A percentile compares a stretch with the other conserved stretches of the same genome.
Conservation (phyloP, 2,888 invertebrate genomes). For the Scaptomyza polygonia region DNA sequence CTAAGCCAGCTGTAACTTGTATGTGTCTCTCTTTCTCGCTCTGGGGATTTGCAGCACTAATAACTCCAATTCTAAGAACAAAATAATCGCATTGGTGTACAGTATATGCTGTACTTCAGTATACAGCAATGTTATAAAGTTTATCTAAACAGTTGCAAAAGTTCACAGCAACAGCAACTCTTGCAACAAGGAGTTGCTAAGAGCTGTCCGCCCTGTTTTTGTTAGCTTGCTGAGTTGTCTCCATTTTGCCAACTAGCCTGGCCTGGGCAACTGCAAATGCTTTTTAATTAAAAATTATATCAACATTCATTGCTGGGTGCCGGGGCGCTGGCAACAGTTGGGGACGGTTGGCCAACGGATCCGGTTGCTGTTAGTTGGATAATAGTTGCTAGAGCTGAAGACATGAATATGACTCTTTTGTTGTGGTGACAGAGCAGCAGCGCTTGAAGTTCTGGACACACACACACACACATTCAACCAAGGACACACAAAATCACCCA, state of each 20-base stretch:
- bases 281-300: constrained; percentile 78
- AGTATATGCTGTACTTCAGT: neutral
- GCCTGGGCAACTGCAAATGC: constrained; percentile 53
- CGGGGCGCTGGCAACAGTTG: constrained; percentile 42
- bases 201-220: constrained; percentile 4
- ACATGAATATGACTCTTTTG: constrained; percentile 38
- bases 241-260: constrained; percentile 9
- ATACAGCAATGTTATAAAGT: constrained; percentile 21
- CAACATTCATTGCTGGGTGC: constrained; percentile 58
- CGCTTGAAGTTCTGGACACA: constrained; percentile 37
- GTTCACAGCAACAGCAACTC: constrained; percentile 31
- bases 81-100: constrained; percentile 14
- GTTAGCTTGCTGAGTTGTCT: constrained; percentile 5
- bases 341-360: neutral
- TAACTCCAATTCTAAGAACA: constrained; percentile 46
- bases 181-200: constrained; percentile 10
- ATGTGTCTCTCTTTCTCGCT: neutral
- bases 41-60: constrained; percentile 51
- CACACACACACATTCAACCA: neutral
- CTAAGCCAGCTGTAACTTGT: constrained; percentile 26
- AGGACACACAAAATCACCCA: neutral
- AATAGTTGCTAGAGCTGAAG: constrained; percentile 39
- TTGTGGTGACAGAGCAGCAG: constrained; percentile 23
- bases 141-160: constrained; percentile 63
- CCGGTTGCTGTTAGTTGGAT: constrained; percentile 35